phyloP scores from a whole-genome alignment of 2,797 vertebrate genomes.

The Hoplostethus mediterraneus region DNA sequence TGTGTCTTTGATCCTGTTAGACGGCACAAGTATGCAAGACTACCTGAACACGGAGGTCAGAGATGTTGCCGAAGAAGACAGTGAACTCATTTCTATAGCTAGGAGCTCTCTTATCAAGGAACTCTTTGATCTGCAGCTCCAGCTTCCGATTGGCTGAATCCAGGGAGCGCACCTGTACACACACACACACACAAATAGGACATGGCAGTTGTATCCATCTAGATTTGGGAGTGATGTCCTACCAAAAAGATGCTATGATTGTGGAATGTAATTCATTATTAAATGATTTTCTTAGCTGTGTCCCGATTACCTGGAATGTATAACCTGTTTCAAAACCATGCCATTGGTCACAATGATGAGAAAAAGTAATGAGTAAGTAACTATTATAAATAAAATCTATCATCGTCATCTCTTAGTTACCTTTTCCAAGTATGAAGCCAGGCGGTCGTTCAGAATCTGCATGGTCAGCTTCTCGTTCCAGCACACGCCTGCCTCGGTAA shows the following conservation, averaged over 20 bases:
- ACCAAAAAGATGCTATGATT: too few relatives aligned
- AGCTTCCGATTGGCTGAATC: constrained; percentile 77
- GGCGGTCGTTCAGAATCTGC: constrained; percentile 83
- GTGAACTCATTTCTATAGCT: constrained; percentile 52
- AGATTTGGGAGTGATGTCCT: too few relatives aligned
- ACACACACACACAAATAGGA: not conserved
- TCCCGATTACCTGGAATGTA: too few relatives aligned
- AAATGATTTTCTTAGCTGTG: too few relatives aligned
- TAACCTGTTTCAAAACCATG: too few relatives aligned
- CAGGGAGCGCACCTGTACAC: constrained; percentile 77
- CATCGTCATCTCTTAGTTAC: constrained; percentile 49
- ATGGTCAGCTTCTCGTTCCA: constrained; percentile 73
- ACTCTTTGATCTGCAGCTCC: constrained; percentile 81
- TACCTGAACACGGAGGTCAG: constrained; percentile 76
- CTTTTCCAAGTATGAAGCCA: constrained; percentile 76
- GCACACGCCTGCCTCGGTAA: not conserved
- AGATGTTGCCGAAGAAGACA: constrained; percentile 67
- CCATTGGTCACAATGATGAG: not conserved
- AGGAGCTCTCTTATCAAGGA: constrained; percentile 40
- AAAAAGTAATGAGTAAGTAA: too few relatives aligned
- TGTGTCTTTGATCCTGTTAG: too few relatives aligned
- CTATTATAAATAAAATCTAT: too few relatives aligned
- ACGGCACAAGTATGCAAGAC: not conserved
- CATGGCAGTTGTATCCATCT: too few relatives aligned
- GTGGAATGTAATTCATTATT: too few relatives aligned